Evolutionary conservation across 2,888 invertebrate genomes (phyloP).

Genomic region (Anagyrus pseudococci): DNA sequence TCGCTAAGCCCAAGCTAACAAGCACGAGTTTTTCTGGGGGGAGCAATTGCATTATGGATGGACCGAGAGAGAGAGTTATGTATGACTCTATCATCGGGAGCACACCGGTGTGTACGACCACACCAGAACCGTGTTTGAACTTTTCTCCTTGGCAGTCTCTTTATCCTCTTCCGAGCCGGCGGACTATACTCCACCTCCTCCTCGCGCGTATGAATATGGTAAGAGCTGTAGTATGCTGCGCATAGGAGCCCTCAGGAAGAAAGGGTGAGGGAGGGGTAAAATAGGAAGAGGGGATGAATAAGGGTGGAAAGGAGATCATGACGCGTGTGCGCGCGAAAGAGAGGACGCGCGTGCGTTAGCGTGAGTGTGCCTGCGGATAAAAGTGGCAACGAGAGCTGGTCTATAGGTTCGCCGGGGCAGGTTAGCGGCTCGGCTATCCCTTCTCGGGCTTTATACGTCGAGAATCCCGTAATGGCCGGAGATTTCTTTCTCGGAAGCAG

Average conservation of each 20-base stretch:
- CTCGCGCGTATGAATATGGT: conserved; percentile 17
- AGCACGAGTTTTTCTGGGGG: conserved; percentile 49
- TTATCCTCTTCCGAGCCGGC: too few relatives aligned
- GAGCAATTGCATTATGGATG: conserved; percentile 57
- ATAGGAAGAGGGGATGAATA: too few relatives aligned
- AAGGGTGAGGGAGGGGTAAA: too few relatives aligned
- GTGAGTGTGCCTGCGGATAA: too few relatives aligned
- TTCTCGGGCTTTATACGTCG: conserved; percentile 48
- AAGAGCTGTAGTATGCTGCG: too few relatives aligned
- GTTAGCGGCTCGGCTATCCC: conserved; percentile 37
- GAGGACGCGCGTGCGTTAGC: too few relatives aligned
- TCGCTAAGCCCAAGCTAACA: conserved; percentile 47
- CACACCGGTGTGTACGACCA: conserved; percentile 45
- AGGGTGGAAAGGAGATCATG: not conserved
- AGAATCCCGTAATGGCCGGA: conserved; percentile 37
- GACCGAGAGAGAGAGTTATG: conserved; percentile 50
- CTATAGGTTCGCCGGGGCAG: too few relatives aligned
- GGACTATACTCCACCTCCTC: too few relatives aligned
- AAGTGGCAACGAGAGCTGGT: too few relatives aligned
- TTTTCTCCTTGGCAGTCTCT: too few relatives aligned
- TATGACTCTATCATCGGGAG: conserved; percentile 57
- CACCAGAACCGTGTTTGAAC: conserved; percentile 41
- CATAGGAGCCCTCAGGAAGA: too few relatives aligned
- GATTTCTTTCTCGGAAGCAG: conserved; percentile 58
- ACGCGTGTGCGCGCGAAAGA: not conserved